Percentiles rank a stretch among this genome's conserved stretches.
phyloP scores from a whole-genome alignment of 2,888 invertebrate species.

The Periphyllus acericola region DNA sequence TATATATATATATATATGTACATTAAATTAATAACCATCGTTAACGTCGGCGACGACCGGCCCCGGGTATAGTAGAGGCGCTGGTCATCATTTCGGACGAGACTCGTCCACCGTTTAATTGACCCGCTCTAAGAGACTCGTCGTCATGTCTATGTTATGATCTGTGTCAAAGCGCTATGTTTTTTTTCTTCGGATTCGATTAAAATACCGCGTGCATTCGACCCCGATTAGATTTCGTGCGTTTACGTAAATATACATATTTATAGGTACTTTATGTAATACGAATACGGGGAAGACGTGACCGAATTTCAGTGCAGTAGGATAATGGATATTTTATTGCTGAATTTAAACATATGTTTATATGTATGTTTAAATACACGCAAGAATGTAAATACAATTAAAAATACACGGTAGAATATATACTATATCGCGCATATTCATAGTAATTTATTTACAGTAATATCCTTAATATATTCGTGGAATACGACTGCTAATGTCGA shows the following conservation, averaged over 20 bases:
- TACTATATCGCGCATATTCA: too few relatives aligned
- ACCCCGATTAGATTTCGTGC: conserved; percentile 21
- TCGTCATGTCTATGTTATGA: background rate
- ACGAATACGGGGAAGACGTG: background rate
- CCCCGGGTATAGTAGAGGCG: background rate
- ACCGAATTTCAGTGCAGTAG: background rate
- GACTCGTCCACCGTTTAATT: background rate
- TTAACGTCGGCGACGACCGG: background rate
- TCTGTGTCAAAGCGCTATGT: background rate
- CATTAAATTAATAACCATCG: background rate
- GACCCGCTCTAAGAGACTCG: background rate
- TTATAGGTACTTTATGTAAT: too few relatives aligned
- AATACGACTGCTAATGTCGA: too few relatives aligned
- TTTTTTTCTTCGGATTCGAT: background rate
- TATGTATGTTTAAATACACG: background rate
- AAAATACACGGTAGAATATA: too few relatives aligned
- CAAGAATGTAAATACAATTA: background rate
- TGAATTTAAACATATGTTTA: background rate
- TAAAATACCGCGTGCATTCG: conserved; percentile 5
- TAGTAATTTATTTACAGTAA: too few relatives aligned
- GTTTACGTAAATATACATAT: background rate
- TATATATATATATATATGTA: too few relatives aligned
- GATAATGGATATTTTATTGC: background rate
- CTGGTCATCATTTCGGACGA: background rate
- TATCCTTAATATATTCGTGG: too few relatives aligned